phyloP scores from a whole-genome alignment of 2,888 invertebrate genomes.

The Polyploca ridens region DNA sequence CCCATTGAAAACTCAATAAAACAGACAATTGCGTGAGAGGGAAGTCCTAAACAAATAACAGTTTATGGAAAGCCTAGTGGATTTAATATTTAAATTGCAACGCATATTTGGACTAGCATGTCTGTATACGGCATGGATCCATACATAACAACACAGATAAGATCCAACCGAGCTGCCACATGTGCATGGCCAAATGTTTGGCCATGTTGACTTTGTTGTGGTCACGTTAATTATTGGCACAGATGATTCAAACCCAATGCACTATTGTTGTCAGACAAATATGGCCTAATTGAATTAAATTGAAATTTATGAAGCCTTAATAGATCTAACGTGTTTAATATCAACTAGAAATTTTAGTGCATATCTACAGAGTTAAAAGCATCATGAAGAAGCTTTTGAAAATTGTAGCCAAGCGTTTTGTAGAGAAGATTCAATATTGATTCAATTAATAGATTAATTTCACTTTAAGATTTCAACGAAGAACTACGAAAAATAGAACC shows the following conservation, averaged over 20 bases:
- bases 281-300: neutral
- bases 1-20: neutral
- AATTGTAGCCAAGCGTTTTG: neutral
- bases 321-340: neutral
- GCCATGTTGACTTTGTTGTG: neutral
- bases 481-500: neutral
- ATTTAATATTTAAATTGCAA: neutral
- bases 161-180: constrained; percentile 3
- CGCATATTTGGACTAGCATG: neutral
- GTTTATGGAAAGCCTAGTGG: neutral
- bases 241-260: neutral
- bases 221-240: neutral
- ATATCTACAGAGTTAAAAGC: neutral
- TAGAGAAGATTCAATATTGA: neutral
- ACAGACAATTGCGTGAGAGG: too few relatives aligned
- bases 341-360: neutral
- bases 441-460: too few relatives aligned
- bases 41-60: neutral
- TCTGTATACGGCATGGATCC: neutral
- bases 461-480: too few relatives aligned
- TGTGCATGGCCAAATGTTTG: constrained; percentile 4
- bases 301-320: neutral
- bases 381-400: too few relatives aligned
- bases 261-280: neutral
- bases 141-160: neutral